Evolutionary conservation across 2,888 invertebrate species (phyloP), one percentile per base, ranked within the genome.

Genomic region (Cistogaster globosa): DNA sequence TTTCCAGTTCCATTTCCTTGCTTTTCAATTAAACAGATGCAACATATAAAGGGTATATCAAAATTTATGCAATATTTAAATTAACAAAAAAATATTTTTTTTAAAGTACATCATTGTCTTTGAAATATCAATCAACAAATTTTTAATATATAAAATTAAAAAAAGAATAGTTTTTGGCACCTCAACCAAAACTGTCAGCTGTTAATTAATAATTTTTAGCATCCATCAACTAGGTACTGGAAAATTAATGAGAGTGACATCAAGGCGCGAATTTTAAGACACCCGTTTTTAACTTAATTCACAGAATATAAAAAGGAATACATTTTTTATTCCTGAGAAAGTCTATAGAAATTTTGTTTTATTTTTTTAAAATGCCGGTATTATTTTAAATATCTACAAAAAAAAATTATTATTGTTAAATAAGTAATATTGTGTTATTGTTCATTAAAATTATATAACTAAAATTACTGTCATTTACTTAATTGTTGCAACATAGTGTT

Each of bases 1-100:
- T 55, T 74, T 63, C 22, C 36, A 65, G 26, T 62, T 45, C 20
- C 22, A 12, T 69, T 45, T n/a, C 16, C 55, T 20, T n/a, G 20
- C 11, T 22, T 1, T 42, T 57, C 16, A 16, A 16, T n/a, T 48
- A 48, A 14, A 48, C 16, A 48, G 2, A 32, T 32, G 32, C 8
- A 5, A 7, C 6, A 5, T 32, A 32, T 32, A 32, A 32, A 32
- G 32, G 6, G 8, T 32, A 6, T 32, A 6, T 32, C 32, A 32
- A 32, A 26, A 26, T 26, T 26, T 26, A 26, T 26, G 26, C 26
- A 26, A 26, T 26, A 26, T 26, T 26, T 26, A 26, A 26, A 4
- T 26, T 1, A 26, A 26, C n/a, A n/a, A n/a, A n/a, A n/a, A n/a
- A n/a, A n/a, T n/a, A n/a, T n/a, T n/a, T n/a, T n/a, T n/a, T n/a